Evolutionary conservation across 2,113 vertebrate genomes (phyloP).

Genomic region (Sorex fumeus): DNA sequence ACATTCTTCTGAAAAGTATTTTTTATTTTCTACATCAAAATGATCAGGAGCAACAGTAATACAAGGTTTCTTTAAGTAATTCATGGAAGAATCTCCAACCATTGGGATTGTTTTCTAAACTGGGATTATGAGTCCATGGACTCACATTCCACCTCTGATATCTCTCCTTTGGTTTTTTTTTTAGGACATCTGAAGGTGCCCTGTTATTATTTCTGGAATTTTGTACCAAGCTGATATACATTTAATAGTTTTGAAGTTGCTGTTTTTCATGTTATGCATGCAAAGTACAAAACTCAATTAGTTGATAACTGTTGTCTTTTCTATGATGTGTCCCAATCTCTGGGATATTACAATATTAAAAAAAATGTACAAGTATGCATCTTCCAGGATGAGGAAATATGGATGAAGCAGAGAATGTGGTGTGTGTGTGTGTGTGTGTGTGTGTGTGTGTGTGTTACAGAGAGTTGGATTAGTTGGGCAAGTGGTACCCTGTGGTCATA

Average conservation of each 20-base stretch:
- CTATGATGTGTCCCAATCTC: neutral
- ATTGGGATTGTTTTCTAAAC: neutral
- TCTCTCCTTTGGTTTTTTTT: neutral
- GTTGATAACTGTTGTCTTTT: neutral
- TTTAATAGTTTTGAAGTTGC: conserved; percentile 23
- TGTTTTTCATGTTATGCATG: neutral
- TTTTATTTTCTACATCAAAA: neutral
- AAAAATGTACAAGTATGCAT: neutral
- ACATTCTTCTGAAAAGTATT: neutral
- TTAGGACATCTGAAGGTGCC: neutral
- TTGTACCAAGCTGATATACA: conserved; percentile 31
- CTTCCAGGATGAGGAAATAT: neutral
- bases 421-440: neutral
- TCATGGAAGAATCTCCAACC: neutral
- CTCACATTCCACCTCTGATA: neutral
- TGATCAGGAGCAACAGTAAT: neutral
- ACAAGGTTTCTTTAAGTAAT: conserved; percentile 15
- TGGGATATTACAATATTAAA: neutral
- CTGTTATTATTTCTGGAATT: neutral
- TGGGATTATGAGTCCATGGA: neutral
- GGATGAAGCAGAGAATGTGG: neutral
- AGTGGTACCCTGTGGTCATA: neutral
- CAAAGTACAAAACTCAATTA: neutral
- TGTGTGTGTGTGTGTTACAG: neutral
- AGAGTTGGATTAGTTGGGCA: neutral